These are phyloP conservation scores for Diadegma fenestrale DNA, from an alignment of 2,888 invertebrate species.

Conservation along the genomic window DNA sequence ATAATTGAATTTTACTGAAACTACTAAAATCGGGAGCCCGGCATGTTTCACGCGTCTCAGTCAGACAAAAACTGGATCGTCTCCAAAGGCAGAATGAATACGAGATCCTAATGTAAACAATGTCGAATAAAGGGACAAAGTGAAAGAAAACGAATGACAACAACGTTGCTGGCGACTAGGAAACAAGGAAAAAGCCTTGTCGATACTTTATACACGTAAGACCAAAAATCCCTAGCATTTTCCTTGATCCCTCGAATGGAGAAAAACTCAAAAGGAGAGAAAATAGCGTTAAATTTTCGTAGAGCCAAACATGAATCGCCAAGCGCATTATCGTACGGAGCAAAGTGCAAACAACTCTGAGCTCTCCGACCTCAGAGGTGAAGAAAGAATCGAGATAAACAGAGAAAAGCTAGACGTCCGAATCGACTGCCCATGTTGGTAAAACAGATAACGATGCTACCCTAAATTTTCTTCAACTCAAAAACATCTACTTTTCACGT, in stretches of 20 bases:
- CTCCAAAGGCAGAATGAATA: neutral
- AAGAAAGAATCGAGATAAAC: slow-evolving; percentile 22
- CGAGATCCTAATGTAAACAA: slow-evolving; percentile 25
- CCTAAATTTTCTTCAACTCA: neutral
- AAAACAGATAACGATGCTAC: neutral
- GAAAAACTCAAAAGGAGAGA: neutral
- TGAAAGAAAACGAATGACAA: neutral
- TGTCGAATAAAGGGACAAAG: slow-evolving; percentile 18
- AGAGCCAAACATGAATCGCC: slow-evolving; percentile 9
- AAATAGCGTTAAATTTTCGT: neutral
- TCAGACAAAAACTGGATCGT: slow-evolving; percentile 57
- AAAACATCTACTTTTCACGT: neutral
- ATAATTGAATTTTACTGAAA: neutral
- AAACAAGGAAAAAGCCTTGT: neutral
- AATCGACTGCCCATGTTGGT: neutral
- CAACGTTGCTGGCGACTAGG: neutral
- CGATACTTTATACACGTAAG: neutral
- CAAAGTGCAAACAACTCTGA: slow-evolving; percentile 41
- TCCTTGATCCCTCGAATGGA: neutral
- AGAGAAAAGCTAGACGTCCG: neutral
- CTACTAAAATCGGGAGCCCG: slow-evolving; percentile 44
- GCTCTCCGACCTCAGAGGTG: slow-evolving; percentile 28
- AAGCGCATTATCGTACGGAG: slow-evolving; percentile 15
- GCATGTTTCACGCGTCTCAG: slow-evolving; percentile 50
- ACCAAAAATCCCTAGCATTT: neutral